phyloP scores from a whole-genome alignment of 2,888 invertebrate genomes.

The Hemicrepidius hirtus region DNA sequence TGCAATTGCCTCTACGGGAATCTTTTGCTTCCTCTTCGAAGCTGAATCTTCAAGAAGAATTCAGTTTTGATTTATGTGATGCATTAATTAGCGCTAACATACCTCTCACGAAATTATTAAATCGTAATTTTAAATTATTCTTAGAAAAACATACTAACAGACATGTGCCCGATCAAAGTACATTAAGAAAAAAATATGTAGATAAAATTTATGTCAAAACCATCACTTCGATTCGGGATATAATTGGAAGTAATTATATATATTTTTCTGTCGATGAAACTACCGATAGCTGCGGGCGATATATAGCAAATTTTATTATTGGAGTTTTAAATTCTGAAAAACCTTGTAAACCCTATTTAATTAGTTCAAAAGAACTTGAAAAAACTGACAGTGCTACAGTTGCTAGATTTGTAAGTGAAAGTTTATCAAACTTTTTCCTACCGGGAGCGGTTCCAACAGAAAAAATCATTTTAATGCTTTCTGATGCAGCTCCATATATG shows the following conservation, averaged over 20 bases:
- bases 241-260: constrained; percentile 5
- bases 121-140: neutral
- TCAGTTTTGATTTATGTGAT: neutral
- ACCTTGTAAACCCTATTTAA: constrained; percentile 10
- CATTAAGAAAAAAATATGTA: neutral
- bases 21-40: constrained; percentile 23
- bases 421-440: constrained; percentile 10
- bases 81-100: neutral
- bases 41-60: constrained; percentile 8
- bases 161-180: neutral
- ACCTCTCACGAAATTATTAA: neutral
- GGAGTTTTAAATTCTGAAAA: constrained; percentile 20
- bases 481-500: constrained; percentile 35
- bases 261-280: constrained; percentile 13
- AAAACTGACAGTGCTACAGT: constrained; percentile 25
- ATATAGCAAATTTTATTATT: constrained; percentile 26
- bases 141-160: constrained; percentile 1
- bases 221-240: neutral
- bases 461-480: constrained; percentile 15
- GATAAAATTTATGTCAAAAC: neutral
- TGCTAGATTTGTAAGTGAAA: constrained; percentile 26
- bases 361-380: constrained; percentile 23
- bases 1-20: constrained; percentile 24
- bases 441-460: constrained; percentile 15
- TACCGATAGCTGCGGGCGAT: constrained; percentile 4